These are phyloP conservation scores for Taxidea taxus DNA, from an alignment of 2,113 vertebrate genomes.

Conservation along the genomic window DNA sequence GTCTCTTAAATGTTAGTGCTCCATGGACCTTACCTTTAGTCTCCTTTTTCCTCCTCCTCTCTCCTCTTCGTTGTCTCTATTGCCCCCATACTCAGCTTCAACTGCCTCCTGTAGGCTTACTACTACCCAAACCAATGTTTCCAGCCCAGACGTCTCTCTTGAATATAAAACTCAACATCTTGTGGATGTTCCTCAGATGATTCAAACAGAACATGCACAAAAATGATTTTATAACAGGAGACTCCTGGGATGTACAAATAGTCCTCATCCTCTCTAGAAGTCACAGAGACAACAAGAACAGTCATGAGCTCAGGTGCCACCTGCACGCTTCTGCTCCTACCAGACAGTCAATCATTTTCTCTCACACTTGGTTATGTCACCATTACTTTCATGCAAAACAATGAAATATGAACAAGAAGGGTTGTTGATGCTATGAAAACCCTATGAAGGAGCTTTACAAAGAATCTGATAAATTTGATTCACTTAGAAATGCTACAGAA, in stretches of 20 bases:
- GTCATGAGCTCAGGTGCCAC: too few species aligned
- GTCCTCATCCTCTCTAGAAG: not conserved
- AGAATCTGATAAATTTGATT: not conserved
- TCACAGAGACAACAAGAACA: not conserved
- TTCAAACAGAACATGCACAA: not conserved
- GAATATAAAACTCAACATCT: not conserved
- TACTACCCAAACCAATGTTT: too few species aligned
- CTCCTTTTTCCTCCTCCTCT: not conserved
- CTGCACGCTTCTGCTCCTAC: rapidly evolving
- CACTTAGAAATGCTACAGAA: not conserved
- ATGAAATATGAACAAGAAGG: not conserved
- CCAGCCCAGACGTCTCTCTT: not conserved
- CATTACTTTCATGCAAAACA: not conserved
- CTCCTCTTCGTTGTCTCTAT: not conserved
- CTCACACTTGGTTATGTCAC: not conserved
- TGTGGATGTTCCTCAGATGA: not conserved
- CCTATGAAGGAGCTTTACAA: not conserved
- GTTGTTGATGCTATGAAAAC: not conserved
- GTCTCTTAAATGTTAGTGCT: not conserved
- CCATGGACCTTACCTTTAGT: not conserved
- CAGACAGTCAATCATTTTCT: rapidly evolving
- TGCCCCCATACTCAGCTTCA: not conserved
- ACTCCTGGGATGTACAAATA: not conserved
- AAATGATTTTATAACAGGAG: not conserved
- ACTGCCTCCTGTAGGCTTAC: not conserved